A percentile compares a stretch with the other conserved stretches of the same genome.
Evolutionary conservation across 2,113 vertebrate species (phyloP).

Genomic region (Microtus richardsoni): DNA sequence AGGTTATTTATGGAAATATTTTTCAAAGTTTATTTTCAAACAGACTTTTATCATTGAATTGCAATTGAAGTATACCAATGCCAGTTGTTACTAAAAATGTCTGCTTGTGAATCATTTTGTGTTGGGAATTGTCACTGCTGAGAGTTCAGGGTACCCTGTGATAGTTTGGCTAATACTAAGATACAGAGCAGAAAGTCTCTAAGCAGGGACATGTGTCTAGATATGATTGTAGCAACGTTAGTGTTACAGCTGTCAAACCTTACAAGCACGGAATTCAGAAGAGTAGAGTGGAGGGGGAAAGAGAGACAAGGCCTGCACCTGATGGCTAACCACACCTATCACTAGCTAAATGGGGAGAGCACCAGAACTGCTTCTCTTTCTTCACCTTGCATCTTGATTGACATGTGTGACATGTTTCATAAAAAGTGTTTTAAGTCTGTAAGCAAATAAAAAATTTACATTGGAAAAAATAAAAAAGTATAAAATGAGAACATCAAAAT

Average conservation of each 20-base stretch:
- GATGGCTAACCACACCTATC: background rate
- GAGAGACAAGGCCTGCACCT: background rate
- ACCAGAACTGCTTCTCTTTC: background rate
- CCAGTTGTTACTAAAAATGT: conserved; percentile 14
- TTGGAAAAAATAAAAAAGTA: background rate
- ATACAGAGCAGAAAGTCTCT: background rate
- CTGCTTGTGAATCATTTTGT: background rate
- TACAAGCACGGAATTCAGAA: background rate
- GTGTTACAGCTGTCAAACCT: background rate
- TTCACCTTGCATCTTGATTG: conserved; percentile 2
- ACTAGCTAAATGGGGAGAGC: background rate
- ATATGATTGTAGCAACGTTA: background rate
- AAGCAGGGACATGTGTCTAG: background rate
- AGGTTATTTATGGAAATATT: background rate
- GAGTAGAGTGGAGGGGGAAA: background rate
- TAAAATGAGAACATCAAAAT: background rate
- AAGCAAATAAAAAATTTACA: conserved; percentile 15
- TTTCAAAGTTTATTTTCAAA: background rate
- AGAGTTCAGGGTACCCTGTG: background rate
- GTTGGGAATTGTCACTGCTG: background rate
- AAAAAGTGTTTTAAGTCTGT: background rate
- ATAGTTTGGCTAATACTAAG: background rate
- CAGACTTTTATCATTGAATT: background rate
- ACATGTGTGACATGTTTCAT: background rate
- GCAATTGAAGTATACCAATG: background rate